These are phyloP conservation scores for Polydrusus tereticollis DNA, from an alignment of 2,888 invertebrate species.

Conservation along the genomic window DNA sequence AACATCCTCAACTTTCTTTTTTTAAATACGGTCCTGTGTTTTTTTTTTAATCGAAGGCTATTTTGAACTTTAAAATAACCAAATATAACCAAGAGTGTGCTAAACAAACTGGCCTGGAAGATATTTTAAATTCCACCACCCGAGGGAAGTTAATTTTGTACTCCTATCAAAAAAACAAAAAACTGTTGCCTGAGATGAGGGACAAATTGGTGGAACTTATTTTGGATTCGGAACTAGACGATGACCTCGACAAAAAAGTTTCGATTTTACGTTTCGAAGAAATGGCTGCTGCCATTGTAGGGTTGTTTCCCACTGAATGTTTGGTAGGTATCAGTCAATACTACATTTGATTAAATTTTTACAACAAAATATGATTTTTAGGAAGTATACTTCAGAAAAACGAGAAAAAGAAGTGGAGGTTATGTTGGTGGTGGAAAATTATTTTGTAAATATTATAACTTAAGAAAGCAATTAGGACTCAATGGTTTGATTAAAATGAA, in stretches of 20 bases:
- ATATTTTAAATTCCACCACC: too few relatives aligned
- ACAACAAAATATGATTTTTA: not conserved
- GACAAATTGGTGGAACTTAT: constrained; percentile 8
- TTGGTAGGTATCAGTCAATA: not conserved
- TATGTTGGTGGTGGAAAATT: constrained; percentile 12
- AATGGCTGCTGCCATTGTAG: not conserved
- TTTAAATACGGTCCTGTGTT: too few relatives aligned
- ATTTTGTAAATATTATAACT: constrained; percentile 14
- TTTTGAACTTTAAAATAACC: too few relatives aligned
- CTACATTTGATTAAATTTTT: not conserved
- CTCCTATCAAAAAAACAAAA: too few relatives aligned
- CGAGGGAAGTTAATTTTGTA: too few relatives aligned
- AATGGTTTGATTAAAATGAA: constrained; percentile 6
- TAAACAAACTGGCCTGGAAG: too few relatives aligned
- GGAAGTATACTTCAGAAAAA: constrained; percentile 14
- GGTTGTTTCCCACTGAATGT: not conserved
- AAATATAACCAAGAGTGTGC: too few relatives aligned
- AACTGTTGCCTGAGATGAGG: too few relatives aligned
- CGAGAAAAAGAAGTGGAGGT: constrained; percentile 8
- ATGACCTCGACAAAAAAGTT: not conserved
- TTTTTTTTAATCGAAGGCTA: too few relatives aligned
- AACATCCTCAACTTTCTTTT: too few relatives aligned
- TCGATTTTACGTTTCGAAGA: not conserved
- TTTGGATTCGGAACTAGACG: not conserved
- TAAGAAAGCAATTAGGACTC: constrained; percentile 12